Base-by-base conservation (phyloP, 1,140 invertebrate species). In the Armadillidium nasatum region DNA sequence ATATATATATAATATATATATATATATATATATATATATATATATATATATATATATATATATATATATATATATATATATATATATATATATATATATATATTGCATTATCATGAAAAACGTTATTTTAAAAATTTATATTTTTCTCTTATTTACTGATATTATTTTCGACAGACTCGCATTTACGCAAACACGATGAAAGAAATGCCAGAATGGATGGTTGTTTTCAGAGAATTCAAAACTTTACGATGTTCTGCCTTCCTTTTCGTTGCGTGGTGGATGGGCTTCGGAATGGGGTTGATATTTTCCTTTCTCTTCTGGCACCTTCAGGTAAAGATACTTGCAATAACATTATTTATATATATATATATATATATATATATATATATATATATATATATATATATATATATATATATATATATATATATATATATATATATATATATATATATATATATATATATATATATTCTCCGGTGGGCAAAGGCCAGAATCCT, bases 241-340 rank as follows among this genome's bases (percentile, higher is more conserved):
- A 94, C 95, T 84, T 83, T 95, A 15, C 95, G 96, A 83, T 95
- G 94, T 76, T 91, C 92, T 3, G 93, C 95, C 0, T 98, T 99
- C 83, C 88, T 99, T 10, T 94, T 98, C 82, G 94, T 98, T 0
- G 93, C 96, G 21, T 98, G 96, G 94, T 97, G 96, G 85, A 97
- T 99, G 95, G 97, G 97, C 70, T 96, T 98, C 83, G 97, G 97
- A n/a, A 97, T 99, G 82, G 97, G 97, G 0, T 87, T 99, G 78
- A 97, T 99, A 76, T 99, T 99, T 85, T 97, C 97, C 0, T 99
- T 99, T 86, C 90, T 99, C 23, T 99, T 99, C 86, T 99, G 97
- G 97, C 97, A 99, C 87, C 88, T 99, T 46, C 94, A 89, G 84
- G 86, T 86, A 73, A 75, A 11, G 0, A 50, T 9, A 67, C 19